Evolutionary conservation across 2,797 vertebrate genomes (phyloP), one percentile per base, ranked within the genome.

Genomic region (Agapornis canus): DNA sequence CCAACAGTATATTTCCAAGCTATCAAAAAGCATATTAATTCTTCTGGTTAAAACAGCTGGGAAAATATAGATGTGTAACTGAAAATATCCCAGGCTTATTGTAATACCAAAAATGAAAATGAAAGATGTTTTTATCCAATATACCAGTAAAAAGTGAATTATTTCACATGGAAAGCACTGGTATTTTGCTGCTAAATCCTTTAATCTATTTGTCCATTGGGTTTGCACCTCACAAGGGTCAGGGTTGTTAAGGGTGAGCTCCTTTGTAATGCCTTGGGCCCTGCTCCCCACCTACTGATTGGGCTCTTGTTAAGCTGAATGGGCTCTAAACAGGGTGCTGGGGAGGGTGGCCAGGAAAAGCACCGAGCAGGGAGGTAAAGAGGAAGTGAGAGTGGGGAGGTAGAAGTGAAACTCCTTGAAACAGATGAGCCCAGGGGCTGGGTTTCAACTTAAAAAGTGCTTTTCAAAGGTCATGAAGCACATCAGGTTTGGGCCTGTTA

Each of bases 401-500:
- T 94, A 96, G 97, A 97, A 97, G 96, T 96, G 97, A 97, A 97
- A 97, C 96, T 94, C 87, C 59, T 25, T 63, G 25, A 90, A 82
- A 79, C 78, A 85, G 48, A 92, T 84, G 60, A 96, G 68, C 35
- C 45, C 18, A 16, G 9, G 15, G 68, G 12, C 12, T 81, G 57
- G n/a, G 26, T 65, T 89, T 63, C 15, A 40, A 57, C 43, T 26
- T 21, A 35, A 59, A 32, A 76, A 49, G 10, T 35, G 78, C 0
- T 69, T 90, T 90, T 86, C 61, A 91, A 90, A 97, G 84, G 82
- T 91, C 82, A 88, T 42, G 76, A 75, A 79, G 23, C 37, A 82
- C 10, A 3, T 7, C 2, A 2, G 37, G 39, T 69, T 95, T 4
- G 21, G 47, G 31, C 63, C 63, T 47, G 54, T 66, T 68, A 25